These are phyloP conservation scores for Lithobates pipiens DNA, from an alignment of 2,797 vertebrate genomes.

Conservation along the genomic window DNA sequence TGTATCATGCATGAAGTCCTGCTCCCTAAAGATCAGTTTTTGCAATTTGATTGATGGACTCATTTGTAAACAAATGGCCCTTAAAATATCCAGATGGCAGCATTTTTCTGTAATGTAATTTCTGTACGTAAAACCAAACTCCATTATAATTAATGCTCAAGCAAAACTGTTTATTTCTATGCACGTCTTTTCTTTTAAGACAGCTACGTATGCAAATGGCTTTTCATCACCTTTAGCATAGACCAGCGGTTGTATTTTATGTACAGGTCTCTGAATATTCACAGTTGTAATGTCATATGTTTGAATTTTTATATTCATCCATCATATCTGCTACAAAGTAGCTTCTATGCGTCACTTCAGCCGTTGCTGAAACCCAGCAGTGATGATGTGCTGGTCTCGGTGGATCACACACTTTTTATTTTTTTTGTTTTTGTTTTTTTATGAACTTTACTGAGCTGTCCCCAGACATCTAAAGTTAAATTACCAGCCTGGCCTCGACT, in stretches of 20 bases:
- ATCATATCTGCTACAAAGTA: no score
- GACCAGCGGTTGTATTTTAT: no score
- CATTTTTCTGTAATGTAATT: not conserved
- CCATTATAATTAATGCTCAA: not conserved
- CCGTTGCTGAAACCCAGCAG: no score
- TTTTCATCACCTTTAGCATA: not conserved
- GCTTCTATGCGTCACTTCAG: no score
- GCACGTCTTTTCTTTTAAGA: not conserved
- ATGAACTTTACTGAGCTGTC: no score
- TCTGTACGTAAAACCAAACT: not conserved
- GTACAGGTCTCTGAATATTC: not conserved
- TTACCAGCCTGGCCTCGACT: no score
- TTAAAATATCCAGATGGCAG: slow-evolving; percentile 32
- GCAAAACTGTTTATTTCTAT: not conserved
- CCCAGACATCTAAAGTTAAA: no score
- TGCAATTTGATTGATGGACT: slow-evolving; percentile 10
- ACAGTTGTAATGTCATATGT: not conserved
- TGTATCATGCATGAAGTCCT: not conserved
- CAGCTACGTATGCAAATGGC: not conserved
- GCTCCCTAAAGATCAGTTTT: slow-evolving; percentile 38
- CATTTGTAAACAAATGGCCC: slow-evolving; percentile 13
- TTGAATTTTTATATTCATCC: not conserved
- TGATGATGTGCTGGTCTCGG: no score
- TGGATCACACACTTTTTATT: no score
- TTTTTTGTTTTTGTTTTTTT: no score